Base-by-base conservation (phyloP, 1,140 invertebrate genomes). In the Brachionus koreanus region DNA sequence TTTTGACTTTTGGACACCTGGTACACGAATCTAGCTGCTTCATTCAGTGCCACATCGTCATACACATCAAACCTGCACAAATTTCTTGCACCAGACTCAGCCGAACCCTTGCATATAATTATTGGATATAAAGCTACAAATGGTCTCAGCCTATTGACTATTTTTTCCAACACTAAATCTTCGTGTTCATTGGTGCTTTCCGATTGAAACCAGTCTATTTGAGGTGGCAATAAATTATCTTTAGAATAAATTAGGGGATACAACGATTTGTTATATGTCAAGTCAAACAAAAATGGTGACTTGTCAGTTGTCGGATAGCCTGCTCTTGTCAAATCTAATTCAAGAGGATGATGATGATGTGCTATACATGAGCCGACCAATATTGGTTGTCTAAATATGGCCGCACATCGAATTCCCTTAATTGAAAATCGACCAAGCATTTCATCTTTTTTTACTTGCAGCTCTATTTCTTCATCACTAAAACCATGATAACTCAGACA, bases 281-380 rank as follows among this genome's bases (percentile, higher is more conserved):
- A 65, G n/a, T 65, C 63, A 37, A 33, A 65, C 4, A 65, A 65
- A n/a, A 65, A 65, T 33, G 63, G 63, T 13, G 63, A 65, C 63
- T 65, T 65, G 29, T 65, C 63, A 13, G 63, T 65, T 23, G 63
- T 33, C 29, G 63, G 63, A 65, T 65, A 65, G 25, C 63, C 63
- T 5, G 33, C 33, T 33, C 29, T 65, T 29, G 63, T 29, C 1
- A 65, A 23, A 10, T 29, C 10, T 5, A 65, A 29, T 37, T 65
- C 63, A 33, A 65, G 33, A 12, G 63, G 63, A n/a, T 65, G 63
- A 65, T 65, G 63, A 33, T 65, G 63, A 23, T 65, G 63, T 6
- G 63, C 25, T 23, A 65, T 65, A 33, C 63, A 65, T 10, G 10
- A 33, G 13, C 63, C 63, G 63, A 65, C n/a, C n/a, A 65, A 0